phyloP scores from a whole-genome alignment of 2,797 vertebrate genomes.

The Sebastes diploproa region DNA sequence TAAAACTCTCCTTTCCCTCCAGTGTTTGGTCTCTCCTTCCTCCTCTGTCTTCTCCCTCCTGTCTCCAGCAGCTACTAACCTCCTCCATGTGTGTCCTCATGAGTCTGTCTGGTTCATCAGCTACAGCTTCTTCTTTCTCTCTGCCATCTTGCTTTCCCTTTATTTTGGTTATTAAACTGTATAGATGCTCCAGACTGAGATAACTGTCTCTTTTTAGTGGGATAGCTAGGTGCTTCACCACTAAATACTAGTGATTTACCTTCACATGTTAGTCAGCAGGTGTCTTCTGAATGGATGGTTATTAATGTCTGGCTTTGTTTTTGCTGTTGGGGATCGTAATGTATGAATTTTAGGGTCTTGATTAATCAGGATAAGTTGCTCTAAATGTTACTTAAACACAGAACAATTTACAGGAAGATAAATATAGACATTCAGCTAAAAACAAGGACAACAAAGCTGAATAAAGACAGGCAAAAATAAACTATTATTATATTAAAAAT shows the following conservation, averaged over 20 bases:
- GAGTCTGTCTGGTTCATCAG: background rate
- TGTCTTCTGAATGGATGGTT: too few relatives aligned
- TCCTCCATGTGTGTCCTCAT: constrained; percentile 52
- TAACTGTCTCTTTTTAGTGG: background rate
- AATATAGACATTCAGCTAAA: background rate
- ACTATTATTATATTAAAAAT: too few relatives aligned
- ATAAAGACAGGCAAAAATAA: too few relatives aligned
- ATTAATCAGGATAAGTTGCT: too few relatives aligned
- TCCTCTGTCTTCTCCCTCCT: background rate
- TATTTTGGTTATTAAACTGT: background rate
- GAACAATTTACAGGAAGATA: too few relatives aligned
- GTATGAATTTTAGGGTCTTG: background rate
- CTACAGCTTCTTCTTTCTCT: background rate
- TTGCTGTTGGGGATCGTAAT: background rate
- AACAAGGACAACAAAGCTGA: background rate
- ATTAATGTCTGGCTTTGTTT: too few relatives aligned
- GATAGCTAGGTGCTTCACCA: too few relatives aligned
- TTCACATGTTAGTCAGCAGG: too few relatives aligned
- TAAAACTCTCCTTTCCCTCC: too few relatives aligned
- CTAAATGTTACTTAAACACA: too few relatives aligned
- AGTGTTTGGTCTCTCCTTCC: fast-evolving
- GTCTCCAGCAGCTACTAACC: constrained; percentile 30
- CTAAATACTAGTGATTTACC: too few relatives aligned
- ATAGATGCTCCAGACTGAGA: background rate
- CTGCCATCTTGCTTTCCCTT: constrained; percentile 13